These are phyloP conservation scores for Enteromius radiatus DNA, from an alignment of 2,797 vertebrate species.

Conservation along the genomic window DNA sequence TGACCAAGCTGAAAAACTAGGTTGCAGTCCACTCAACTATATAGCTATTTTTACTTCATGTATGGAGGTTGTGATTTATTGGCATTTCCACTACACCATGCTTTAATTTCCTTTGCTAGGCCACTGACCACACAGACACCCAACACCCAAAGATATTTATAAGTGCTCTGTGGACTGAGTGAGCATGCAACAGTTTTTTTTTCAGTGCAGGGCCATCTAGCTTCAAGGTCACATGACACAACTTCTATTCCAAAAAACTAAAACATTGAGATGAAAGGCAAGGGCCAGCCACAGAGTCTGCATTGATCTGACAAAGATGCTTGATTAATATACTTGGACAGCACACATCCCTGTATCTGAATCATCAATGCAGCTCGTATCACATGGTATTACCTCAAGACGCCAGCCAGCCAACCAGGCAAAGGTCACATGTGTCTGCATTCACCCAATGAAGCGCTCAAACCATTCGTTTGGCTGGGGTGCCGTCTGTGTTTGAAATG, in stretches of 20 bases:
- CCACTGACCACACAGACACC: constrained; percentile 36
- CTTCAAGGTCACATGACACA: constrained; percentile 11
- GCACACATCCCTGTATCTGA: constrained; percentile 49
- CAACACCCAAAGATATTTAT: constrained; percentile 37
- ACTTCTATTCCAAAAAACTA: not conserved
- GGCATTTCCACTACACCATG: not conserved
- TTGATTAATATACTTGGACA: constrained; percentile 65
- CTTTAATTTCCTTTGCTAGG: constrained; percentile 23
- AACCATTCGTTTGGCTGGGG: constrained; percentile 34
- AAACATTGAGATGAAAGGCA: constrained; percentile 40
- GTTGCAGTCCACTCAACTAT: not conserved
- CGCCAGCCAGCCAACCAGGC: constrained; percentile 66
- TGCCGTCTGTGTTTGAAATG: constrained; percentile 30
- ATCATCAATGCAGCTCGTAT: constrained; percentile 43
- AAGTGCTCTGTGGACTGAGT: constrained; percentile 7
- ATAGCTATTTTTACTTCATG: not conserved
- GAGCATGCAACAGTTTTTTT: constrained; percentile 1
- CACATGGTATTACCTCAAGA: constrained; percentile 66
- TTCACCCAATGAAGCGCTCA: constrained; percentile 63
- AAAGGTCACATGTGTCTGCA: constrained; percentile 70
- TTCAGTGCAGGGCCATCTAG: constrained; percentile 1
- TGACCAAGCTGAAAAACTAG: not conserved
- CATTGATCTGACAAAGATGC: constrained; percentile 53
- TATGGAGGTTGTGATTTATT: not conserved
- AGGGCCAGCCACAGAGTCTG: constrained; percentile 45